Evolutionary conservation across 2,113 vertebrate species (phyloP), one percentile per base, ranked within the genome.

Genomic region (Poeciliopsis occidentalis): DNA sequence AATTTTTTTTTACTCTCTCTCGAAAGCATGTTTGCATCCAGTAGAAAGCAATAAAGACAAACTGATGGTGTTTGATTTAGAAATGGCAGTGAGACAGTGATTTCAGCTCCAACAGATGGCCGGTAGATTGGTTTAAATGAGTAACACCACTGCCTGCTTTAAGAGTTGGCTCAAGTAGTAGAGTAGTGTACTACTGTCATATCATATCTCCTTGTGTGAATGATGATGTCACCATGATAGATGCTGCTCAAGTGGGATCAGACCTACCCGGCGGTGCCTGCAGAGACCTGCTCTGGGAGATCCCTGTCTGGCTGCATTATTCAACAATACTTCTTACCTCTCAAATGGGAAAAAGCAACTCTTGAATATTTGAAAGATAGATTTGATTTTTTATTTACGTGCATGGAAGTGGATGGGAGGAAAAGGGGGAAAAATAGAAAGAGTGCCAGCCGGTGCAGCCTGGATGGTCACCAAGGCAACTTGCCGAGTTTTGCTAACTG

Each of bases 331-430:
- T 92, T 90, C 84, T 74, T 91, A 89, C 88, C 88, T 92, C 91
- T 92, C 86, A 73, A 65, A 90, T 81, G 90, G 81, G 86, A 88
- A 73, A 89, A 90, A 77, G 88, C 79, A 80, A 91, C 89, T 91
- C 83, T 61, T 95, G 90, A 94, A 95, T 95, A 95, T 94, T 95
- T 95, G 89, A 94, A 87, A 85, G 80, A 91, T 62, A 88, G 84
- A 88, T 94, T 93, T 27, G 85, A 92, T 93, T 92, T 93, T 92
- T 88, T 92, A 91, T 93, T 93, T 88, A 93, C 82, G 90, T 89
- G 84, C 92, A 88, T 90, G 82, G 85, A 91, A 88, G 88, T 89
- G 71, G 82, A 91, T 88, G 79, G 87, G 75, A 76, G 81, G 64
- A 74, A 32, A 69, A 41, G 71, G 74, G 65, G 71, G 8, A 24